Evolutionary conservation across 2,113 vertebrate genomes (phyloP).

Genomic region (Ursus arctos): DNA sequence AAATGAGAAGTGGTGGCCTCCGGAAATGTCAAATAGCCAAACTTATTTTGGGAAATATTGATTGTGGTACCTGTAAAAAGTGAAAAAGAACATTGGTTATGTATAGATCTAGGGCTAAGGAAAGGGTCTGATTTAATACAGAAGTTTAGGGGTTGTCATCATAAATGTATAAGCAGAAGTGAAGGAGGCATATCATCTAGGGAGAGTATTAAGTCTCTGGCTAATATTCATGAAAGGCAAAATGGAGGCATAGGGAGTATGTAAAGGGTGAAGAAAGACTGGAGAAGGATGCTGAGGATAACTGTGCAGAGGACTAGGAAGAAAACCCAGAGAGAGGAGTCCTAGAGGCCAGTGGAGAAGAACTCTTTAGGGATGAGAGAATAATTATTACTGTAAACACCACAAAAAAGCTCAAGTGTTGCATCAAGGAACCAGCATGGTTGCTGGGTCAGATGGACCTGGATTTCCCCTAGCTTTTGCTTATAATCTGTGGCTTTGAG

Average conservation of each 20-base stretch:
- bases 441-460: background rate
- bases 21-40: background rate
- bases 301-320: background rate
- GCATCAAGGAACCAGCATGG: background rate
- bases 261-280: conserved; percentile 61
- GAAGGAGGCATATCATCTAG: background rate
- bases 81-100: background rate
- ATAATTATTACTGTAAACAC: background rate
- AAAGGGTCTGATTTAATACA: background rate
- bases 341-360: background rate
- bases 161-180: background rate
- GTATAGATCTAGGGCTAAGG: background rate
- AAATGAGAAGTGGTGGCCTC: accelerated
- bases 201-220: background rate
- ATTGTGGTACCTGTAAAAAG: background rate
- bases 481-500: background rate
- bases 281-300: background rate
- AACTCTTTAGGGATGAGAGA: background rate
- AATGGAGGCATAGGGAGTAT: background rate
- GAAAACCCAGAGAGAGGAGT: background rate
- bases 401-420: background rate
- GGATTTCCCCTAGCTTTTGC: background rate
- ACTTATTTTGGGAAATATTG: background rate
- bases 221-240: background rate
- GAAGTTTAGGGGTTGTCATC: background rate